Percentiles rank a stretch among this genome's conserved stretches.
These are phyloP conservation scores for Labia minor DNA, from an alignment of 2,888 invertebrate genomes.

Conservation along the genomic window DNA sequence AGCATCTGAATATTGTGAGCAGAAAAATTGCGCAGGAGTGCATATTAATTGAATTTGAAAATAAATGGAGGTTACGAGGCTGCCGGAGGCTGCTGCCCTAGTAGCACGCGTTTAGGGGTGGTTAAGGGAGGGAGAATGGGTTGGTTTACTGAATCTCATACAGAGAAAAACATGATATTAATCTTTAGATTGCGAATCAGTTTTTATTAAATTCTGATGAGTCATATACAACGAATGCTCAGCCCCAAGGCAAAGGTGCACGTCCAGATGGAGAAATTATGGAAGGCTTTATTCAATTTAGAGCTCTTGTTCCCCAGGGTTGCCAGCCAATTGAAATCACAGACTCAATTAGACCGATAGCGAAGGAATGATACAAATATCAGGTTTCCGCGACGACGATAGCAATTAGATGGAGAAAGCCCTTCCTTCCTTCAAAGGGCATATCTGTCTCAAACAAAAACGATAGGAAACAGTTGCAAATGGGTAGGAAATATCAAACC, in stretches of 20 bases:
- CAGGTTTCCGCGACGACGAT: background rate
- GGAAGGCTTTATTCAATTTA: background rate
- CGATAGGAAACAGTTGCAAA: no score
- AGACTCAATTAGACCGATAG: background rate
- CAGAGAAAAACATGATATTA: background rate
- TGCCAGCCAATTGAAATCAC: background rate
- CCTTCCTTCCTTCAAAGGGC: no score
- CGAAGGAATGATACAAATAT: background rate
- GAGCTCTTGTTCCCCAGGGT: background rate
- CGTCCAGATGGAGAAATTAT: background rate
- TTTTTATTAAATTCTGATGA: conserved; percentile 1
- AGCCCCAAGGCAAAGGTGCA: conserved; percentile 1
- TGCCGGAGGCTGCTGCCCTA: background rate
- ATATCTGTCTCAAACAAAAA: no score
- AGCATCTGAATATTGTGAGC: background rate
- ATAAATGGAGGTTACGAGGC: conserved; percentile 13
- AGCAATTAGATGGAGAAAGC: background rate
- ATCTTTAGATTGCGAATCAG: background rate
- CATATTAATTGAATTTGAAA: conserved; percentile 7
- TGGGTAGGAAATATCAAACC: no score
- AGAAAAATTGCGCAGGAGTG: conserved; percentile 4
- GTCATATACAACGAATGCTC: background rate
- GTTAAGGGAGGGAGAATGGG: background rate
- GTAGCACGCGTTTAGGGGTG: background rate
- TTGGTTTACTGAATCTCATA: background rate